Conservation (phyloP, 2,888 invertebrate genomes). For the Chrysotoxum bicinctum region DNA sequence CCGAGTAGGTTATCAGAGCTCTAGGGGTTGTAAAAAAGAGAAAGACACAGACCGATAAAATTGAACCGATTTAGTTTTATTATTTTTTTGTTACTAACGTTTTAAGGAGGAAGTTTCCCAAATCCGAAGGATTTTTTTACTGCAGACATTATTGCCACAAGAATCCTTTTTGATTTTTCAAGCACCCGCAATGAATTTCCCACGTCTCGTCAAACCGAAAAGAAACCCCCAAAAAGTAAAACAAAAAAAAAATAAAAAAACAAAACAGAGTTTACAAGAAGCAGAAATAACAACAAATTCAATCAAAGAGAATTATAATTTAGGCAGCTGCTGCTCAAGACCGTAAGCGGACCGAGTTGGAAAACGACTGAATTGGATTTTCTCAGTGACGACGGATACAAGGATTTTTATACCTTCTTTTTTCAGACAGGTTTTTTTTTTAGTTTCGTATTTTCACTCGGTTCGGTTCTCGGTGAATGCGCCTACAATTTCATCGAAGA, state of each 20-base stretch:
- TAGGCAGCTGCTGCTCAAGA: slow-evolving; percentile 31
- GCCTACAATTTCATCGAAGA: slow-evolving; percentile 48
- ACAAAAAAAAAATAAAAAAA: neutral
- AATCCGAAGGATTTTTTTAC: neutral
- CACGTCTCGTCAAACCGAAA: neutral
- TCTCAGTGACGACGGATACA: slow-evolving; percentile 50
- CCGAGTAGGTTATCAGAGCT: slow-evolving; percentile 22
- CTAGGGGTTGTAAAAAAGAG: slow-evolving; percentile 10
- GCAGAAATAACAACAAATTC: slow-evolving; percentile 31
- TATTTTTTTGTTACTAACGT: slow-evolving; percentile 5
- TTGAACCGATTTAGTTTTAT: slow-evolving; percentile 41
- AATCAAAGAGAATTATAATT: slow-evolving; percentile 42
- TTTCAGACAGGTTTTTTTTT: slow-evolving; percentile 1
- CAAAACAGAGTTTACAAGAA: slow-evolving; percentile 37
- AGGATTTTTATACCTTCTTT: slow-evolving; percentile 46
- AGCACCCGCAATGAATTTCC: neutral
- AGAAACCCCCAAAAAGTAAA: neutral
- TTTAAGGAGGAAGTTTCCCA: slow-evolving; percentile 18
- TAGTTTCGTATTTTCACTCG: slow-evolving; percentile 4
- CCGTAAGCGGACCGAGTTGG: slow-evolving; percentile 64
- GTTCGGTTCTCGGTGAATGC: neutral
- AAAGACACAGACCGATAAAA: slow-evolving; percentile 40
- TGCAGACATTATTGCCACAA: slow-evolving; percentile 19
- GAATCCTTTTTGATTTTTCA: neutral
- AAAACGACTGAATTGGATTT: slow-evolving; percentile 66